phyloP scores from a whole-genome alignment of 2,113 vertebrate species.

The Neopipo cinnamomea region DNA sequence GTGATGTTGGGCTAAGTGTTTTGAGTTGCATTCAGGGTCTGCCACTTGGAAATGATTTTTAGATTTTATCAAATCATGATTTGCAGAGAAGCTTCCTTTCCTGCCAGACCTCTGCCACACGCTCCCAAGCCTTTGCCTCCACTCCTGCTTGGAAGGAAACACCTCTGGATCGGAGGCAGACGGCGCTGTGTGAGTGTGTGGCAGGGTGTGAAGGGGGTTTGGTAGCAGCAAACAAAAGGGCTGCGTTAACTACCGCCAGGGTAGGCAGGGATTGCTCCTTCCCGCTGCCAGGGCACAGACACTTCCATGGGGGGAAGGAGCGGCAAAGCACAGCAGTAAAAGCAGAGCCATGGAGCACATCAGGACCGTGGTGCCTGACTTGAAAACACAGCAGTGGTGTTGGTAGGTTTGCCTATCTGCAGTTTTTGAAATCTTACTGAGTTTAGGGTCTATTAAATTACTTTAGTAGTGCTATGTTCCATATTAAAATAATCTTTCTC shows the following conservation, averaged over 20 bases:
- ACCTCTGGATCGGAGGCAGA: not conserved
- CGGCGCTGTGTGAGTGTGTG: not conserved
- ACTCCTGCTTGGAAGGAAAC: not conserved
- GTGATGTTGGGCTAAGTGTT: not conserved
- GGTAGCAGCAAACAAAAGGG: not conserved
- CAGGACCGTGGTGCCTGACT: not conserved
- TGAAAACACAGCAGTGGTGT: not conserved
- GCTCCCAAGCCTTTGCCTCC: not conserved
- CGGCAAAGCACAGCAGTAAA: not conserved
- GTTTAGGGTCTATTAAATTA: not conserved
- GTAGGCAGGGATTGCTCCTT: not conserved
- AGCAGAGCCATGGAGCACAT: not conserved
- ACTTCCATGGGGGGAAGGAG: not conserved
- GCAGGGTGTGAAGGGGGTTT: not conserved
- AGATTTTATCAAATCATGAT: not conserved
- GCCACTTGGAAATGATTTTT: not conserved
- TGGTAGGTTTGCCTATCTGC: not conserved
- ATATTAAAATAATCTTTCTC: constrained; percentile 24
- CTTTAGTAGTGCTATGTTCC: not conserved
- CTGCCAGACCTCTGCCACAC: not conserved
- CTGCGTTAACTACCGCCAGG: not conserved
- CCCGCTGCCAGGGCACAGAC: not conserved
- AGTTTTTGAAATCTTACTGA: not conserved
- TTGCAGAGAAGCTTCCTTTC: not conserved
- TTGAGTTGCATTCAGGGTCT: not conserved